Percentiles rank a stretch among this genome's conserved stretches.
Evolutionary conservation across 2,888 invertebrate species (phyloP).

Genomic region (Euphydryas editha): DNA sequence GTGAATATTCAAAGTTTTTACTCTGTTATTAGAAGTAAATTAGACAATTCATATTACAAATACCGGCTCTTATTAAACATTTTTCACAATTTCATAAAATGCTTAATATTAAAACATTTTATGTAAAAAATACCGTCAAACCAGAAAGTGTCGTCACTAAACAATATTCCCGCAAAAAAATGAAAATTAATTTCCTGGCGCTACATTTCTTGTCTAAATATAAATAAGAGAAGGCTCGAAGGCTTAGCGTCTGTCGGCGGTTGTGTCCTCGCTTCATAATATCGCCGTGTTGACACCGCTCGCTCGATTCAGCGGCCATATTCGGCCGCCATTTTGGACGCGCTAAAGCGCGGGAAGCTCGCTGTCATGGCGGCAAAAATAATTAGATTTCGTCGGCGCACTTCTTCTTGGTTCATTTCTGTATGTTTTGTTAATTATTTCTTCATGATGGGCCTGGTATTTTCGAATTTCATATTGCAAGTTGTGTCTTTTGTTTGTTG

Average conservation of each 20-base stretch:
- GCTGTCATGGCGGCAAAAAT: conserved; percentile 78
- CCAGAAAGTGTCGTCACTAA: conserved; percentile 35
- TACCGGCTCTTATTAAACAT: neutral
- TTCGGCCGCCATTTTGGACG: conserved; percentile 59
- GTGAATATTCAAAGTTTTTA: neutral
- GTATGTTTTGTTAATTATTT: conserved; percentile 81
- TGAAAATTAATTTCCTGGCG: conserved; percentile 60
- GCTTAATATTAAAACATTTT: conserved; percentile 18
- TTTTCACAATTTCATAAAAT: conserved; percentile 15
- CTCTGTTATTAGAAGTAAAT: conserved; percentile 3
- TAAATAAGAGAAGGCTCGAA: conserved; percentile 61
- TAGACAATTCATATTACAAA: neutral
- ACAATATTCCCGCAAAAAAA: conserved; percentile 40
- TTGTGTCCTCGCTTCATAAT: conserved; percentile 73
- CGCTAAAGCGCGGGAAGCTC: conserved; percentile 75
- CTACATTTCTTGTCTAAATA: conserved; percentile 63
- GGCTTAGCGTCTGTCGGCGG: conserved; percentile 74
- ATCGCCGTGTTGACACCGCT: conserved; percentile 64
- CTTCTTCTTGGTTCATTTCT: conserved; percentile 76
- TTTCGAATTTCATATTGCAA: conserved; percentile 37
- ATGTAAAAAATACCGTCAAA: conserved; percentile 30
- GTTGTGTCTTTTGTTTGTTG: conserved; percentile 37
- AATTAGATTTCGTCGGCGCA: conserved; percentile 75
- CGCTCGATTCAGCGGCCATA: conserved; percentile 47
- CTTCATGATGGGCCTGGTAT: conserved; percentile 53